Evolutionary conservation across 1,140 invertebrate species (phyloP).

Genomic region (Diabrotica undecimpunctata): DNA sequence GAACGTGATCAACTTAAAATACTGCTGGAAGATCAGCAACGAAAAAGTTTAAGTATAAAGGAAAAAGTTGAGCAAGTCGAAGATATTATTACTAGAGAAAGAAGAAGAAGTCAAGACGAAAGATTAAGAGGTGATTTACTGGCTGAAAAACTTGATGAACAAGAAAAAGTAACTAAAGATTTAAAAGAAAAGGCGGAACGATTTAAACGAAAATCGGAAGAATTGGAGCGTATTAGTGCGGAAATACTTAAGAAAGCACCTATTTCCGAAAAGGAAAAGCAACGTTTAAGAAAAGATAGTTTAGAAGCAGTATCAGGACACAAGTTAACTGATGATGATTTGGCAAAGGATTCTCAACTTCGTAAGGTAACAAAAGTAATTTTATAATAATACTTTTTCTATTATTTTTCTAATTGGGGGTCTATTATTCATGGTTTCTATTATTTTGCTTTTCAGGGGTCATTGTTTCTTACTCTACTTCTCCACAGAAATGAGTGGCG

Average conservation of each 20-base stretch:
- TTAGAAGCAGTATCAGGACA: too few species aligned
- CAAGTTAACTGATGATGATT: too few species aligned
- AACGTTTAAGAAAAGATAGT: background rate
- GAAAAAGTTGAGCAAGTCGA: conserved; percentile 27
- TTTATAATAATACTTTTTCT: too few species aligned
- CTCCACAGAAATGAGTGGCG: too few species aligned
- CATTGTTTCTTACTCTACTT: too few species aligned
- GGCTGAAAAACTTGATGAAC: conserved; percentile 19
- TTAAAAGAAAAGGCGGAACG: conserved; percentile 14
- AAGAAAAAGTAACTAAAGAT: conserved; percentile 13
- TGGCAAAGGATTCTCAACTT: too few species aligned
- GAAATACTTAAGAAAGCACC: background rate
- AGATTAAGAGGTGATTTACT: conserved; percentile 19
- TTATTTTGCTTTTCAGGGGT: too few species aligned
- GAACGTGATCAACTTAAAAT: conserved; percentile 22
- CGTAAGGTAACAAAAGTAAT: too few species aligned
- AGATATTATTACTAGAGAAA: conserved; percentile 22
- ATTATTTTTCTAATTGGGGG: too few species aligned
- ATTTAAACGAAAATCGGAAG: conserved; percentile 3
- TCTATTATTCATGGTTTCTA: too few species aligned
- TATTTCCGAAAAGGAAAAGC: background rate
- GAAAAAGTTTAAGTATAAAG: conserved; percentile 26
- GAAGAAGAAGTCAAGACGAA: conserved; percentile 22
- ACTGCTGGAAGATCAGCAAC: conserved; percentile 24
- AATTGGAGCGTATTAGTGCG: conserved; percentile 1